Evolutionary conservation across 2,113 vertebrate genomes (phyloP).

Genomic region (Euleptes europaea): DNA sequence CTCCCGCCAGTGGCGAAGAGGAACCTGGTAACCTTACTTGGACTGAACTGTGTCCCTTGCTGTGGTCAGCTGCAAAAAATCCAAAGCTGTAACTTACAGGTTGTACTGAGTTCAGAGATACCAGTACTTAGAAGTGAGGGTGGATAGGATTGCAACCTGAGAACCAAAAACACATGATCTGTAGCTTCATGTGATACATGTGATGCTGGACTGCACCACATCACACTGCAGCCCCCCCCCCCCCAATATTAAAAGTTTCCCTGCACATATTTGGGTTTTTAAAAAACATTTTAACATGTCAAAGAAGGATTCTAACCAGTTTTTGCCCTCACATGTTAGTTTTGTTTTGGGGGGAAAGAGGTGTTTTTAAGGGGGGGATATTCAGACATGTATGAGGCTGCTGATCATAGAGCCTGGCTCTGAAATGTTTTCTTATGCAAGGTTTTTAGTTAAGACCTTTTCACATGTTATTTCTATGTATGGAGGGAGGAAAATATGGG

Average conservation of each 20-base stretch:
- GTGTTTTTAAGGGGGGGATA: neutral
- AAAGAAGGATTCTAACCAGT: too few relatives aligned
- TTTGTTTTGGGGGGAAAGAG: neutral
- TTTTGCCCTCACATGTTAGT: neutral
- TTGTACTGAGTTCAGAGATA: too few relatives aligned
- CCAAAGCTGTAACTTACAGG: neutral
- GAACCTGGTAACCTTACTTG: too few relatives aligned
- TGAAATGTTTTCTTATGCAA: slow-evolving; percentile 15
- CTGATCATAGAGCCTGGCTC: neutral
- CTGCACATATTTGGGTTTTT: too few relatives aligned
- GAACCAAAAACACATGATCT: neutral
- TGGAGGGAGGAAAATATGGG: too few relatives aligned
- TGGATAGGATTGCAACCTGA: too few relatives aligned
- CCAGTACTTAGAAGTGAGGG: too few relatives aligned
- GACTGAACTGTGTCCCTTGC: neutral
- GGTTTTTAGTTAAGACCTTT: neutral
- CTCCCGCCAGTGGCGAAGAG: too few relatives aligned
- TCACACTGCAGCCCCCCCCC: neutral
- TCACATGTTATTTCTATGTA: too few relatives aligned
- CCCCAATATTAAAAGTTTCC: neutral
- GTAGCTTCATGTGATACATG: too few relatives aligned
- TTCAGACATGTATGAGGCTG: neutral
- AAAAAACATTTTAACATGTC: too few relatives aligned
- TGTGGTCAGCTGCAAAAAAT: slow-evolving; percentile 17
- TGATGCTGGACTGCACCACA: neutral